Evolutionary conservation across 2,888 invertebrate genomes (phyloP), one percentile per base, ranked within the genome.

Genomic region (Drosophila hamatofila): DNA sequence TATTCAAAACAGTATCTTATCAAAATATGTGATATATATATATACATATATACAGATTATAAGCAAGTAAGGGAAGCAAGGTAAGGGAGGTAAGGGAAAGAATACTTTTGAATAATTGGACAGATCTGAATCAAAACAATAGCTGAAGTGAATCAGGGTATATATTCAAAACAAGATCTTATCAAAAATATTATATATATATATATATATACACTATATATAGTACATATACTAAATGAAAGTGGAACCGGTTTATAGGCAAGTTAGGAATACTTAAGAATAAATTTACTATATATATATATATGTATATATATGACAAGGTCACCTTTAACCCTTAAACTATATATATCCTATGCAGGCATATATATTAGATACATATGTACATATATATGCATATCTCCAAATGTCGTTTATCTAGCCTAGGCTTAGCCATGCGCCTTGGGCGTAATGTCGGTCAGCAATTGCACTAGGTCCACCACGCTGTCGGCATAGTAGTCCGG

Each of bases 401-500:
- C 18, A 41, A 18, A 41, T 41, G 3, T 16, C 8, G 0, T 9
- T 14, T 8, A 41, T 5, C 21, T 18, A 41, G 41, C 9, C 39
- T 4, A 12, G 0, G 35, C 2, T 42, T 82, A 48, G 52, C 72
- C 74, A 72, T 86, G 81, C 7, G 83, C 64, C 35, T 83, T 87
- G 46, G 73, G 77, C 5, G 64, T 1, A 14, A 14, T n/a, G 21
- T 81, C 75, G 8, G 66, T 51, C 48, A 92, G 84, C 33, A 92
- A 75, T 25, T 87, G 68, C 0, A 85, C 74, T 74, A 93, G 86
- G 58, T 93, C 92, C 4, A 67, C 72, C 70, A 92, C 71, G 66
- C 90, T 90, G 9, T 92, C 85, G 2, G 92, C 91, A 78, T 91
- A 93, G 56, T 90, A 93, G 63, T 92, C 87, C 3, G 92, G 93